phyloP scores from a whole-genome alignment of 2,797 vertebrate species.

The Anguilla pacifica region DNA sequence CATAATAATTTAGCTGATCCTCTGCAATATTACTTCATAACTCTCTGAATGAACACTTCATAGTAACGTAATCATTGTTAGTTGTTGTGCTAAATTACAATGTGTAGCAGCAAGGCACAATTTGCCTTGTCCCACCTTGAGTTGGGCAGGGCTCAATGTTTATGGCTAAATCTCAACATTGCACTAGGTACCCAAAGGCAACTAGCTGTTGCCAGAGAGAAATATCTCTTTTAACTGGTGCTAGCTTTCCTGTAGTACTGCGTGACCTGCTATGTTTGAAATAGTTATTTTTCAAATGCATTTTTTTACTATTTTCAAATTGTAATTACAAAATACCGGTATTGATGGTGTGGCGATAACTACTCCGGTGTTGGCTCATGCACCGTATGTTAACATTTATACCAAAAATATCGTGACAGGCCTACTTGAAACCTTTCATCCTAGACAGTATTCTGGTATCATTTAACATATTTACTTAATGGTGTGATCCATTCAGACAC shows the following conservation, averaged over 20 bases:
- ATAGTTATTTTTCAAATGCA: background rate
- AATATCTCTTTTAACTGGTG: background rate
- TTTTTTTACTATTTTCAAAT: too few species aligned
- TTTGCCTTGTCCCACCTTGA: background rate
- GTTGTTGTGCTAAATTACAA: background rate
- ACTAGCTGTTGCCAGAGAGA: background rate
- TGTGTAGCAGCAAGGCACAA: background rate
- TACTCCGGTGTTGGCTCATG: too few species aligned
- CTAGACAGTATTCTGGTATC: background rate
- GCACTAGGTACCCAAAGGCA: background rate
- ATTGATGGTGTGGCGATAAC: too few species aligned
- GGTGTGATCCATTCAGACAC: too few species aligned
- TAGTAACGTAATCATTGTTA: background rate
- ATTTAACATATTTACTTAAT: too few species aligned
- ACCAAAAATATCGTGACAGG: too few species aligned
- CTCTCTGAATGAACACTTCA: background rate
- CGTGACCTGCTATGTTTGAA: background rate
- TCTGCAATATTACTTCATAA: background rate
- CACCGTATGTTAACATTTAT: too few species aligned
- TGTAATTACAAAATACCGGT: too few species aligned
- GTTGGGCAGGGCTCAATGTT: background rate
- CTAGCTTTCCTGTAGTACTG: background rate
- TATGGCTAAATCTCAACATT: background rate
- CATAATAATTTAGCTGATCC: slow-evolving; percentile 9
- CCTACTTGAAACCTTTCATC: background rate